A percentile compares a stretch with the other conserved stretches of the same genome.
phyloP scores from a whole-genome alignment of 2,888 invertebrate genomes.

The Zaprionus obscuricornis region DNA sequence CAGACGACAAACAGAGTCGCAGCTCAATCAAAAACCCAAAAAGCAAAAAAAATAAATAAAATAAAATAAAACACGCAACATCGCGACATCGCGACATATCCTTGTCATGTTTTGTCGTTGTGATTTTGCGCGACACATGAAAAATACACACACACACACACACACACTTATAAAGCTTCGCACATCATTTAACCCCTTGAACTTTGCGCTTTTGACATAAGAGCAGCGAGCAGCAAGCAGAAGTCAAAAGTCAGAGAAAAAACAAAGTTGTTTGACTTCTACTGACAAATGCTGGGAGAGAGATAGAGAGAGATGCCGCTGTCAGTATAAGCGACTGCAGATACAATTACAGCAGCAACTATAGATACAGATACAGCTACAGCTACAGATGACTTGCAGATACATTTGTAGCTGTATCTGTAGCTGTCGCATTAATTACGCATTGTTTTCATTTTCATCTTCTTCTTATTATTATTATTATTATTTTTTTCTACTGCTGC shows the following conservation, averaged over 20 bases:
- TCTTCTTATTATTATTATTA: slow-evolving; percentile 1
- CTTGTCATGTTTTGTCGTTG: slow-evolving; percentile 28
- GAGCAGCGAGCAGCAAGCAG: slow-evolving; percentile 9
- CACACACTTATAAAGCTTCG: slow-evolving; percentile 5
- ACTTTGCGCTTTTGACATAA: slow-evolving; percentile 70
- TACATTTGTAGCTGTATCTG: slow-evolving; percentile 26
- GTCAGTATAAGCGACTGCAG: slow-evolving; percentile 46
- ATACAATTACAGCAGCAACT: slow-evolving; percentile 4
- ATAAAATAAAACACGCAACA: no score
- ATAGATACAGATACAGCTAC: slow-evolving; percentile 10
- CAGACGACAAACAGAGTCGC: no score
- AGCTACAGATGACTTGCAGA: slow-evolving; percentile 10
- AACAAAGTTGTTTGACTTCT: slow-evolving; percentile 71
- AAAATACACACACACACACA: slow-evolving; percentile 4
- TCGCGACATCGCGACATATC: slow-evolving; percentile 19
- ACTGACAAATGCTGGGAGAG: no score
- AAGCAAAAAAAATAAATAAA: no score
- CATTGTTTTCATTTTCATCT: slow-evolving; percentile 60
- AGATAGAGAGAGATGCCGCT: no score
- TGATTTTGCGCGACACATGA: background rate
- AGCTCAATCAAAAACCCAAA: no score
- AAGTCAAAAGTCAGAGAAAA: slow-evolving; percentile 43
- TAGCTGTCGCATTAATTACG: slow-evolving; percentile 66
- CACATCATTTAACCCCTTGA: slow-evolving; percentile 67
- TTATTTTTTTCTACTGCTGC: background rate